A percentile compares a stretch with the other conserved stretches of the same genome.
Evolutionary conservation across 1,140 invertebrate species (phyloP).

Genomic region (Drosophila funebris): DNA sequence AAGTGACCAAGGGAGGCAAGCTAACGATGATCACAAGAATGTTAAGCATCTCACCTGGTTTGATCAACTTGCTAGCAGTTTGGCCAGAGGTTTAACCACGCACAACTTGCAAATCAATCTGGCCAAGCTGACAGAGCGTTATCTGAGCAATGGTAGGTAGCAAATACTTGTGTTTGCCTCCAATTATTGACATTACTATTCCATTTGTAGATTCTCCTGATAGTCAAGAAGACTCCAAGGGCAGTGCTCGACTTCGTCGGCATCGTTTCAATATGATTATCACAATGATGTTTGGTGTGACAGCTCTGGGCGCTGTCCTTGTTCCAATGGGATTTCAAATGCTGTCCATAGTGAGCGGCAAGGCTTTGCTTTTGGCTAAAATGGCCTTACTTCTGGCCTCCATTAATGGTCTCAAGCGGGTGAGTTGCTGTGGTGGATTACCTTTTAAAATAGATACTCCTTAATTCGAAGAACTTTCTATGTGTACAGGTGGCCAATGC

Average conservation of each 20-base stretch:
- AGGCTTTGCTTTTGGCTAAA: conserved; percentile 90
- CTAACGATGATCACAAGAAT: conserved; percentile 53
- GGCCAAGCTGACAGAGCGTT: conserved; percentile 79
- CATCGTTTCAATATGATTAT: conserved; percentile 87
- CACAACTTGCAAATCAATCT: conserved; percentile 86
- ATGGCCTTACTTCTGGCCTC: conserved; percentile 90
- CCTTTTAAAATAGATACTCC: too few relatives aligned
- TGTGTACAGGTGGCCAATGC: conserved; percentile 68
- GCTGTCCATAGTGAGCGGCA: conserved; percentile 90
- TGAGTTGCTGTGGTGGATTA: conserved; percentile 40
- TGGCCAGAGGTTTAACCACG: conserved; percentile 85
- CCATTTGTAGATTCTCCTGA: conserved; percentile 7
- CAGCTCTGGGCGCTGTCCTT: conserved; percentile 88
- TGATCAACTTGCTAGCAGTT: conserved; percentile 78
- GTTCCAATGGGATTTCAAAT: conserved; percentile 92
- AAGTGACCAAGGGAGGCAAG: neutral
- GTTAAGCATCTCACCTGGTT: conserved; percentile 73
- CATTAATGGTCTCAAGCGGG: conserved; percentile 90
- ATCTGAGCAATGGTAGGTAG: conserved; percentile 51
- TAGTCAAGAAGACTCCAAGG: conserved; percentile 20
- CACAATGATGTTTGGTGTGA: conserved; percentile 89
- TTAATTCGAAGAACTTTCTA: too few relatives aligned
- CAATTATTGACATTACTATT: neutral
- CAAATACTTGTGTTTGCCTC: too few relatives aligned
- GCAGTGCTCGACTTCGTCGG: conserved; percentile 83